phyloP scores from a whole-genome alignment of 2,888 invertebrate genomes.

The Amiota mariae region DNA sequence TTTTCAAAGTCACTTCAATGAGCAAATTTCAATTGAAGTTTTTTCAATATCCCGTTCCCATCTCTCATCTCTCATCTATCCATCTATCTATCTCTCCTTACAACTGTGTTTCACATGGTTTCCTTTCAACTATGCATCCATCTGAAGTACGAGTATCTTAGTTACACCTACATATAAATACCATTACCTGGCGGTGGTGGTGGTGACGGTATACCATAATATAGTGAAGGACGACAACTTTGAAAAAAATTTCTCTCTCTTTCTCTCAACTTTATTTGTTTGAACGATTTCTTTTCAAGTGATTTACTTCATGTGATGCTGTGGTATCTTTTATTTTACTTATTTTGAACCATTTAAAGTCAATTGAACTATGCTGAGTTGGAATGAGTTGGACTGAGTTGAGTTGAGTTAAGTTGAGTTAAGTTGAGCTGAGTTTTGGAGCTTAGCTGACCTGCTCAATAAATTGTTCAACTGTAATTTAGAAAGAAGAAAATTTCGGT shows the following conservation, averaged over 20 bases:
- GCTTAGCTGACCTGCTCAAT: conserved; percentile 25
- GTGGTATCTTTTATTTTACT: not conserved
- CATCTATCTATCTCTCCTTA: no score
- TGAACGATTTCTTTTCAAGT: conserved; percentile 15
- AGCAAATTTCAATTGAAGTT: conserved; percentile 5
- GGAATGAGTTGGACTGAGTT: no score
- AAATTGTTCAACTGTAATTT: conserved; percentile 30
- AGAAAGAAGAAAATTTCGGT: not conserved
- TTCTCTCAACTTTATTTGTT: not conserved
- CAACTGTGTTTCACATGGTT: no score
- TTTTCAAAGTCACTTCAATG: conserved; percentile 18
- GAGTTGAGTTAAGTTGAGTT: no score
- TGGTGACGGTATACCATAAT: no score
- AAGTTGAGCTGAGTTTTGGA: not conserved
- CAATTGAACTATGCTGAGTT: not conserved
- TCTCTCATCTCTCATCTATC: no score
- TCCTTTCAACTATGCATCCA: no score
- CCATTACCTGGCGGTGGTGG: no score
- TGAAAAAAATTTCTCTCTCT: no score
- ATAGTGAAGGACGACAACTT: no score
- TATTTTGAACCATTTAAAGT: not conserved
- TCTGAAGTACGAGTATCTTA: no score
- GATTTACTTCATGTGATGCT: not conserved
- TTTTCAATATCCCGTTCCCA: not conserved
- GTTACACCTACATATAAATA: no score